Conservation (phyloP, 2,113 vertebrate genomes). For the Ranitomeya imitator region DNA sequence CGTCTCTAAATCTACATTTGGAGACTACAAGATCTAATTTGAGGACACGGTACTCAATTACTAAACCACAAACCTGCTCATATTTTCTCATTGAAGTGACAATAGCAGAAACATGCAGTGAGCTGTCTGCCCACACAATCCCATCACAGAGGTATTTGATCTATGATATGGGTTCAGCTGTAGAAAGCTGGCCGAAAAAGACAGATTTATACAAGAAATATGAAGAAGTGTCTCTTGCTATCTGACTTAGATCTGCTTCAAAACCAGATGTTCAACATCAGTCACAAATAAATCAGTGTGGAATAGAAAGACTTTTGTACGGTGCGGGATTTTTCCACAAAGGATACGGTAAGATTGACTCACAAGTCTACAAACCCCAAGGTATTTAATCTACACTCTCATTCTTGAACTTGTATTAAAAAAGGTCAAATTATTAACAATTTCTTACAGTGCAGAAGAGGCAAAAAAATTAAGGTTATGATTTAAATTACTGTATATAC, state of each 20-base stretch:
- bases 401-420: slow-evolving; percentile 52
- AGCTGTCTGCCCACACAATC: slow-evolving; percentile 17
- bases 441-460: neutral
- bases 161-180: slow-evolving; percentile 43
- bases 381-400: slow-evolving; percentile 33
- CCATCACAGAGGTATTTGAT: slow-evolving; percentile 30
- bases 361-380: slow-evolving; percentile 18
- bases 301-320: neutral
- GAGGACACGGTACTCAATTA: slow-evolving; percentile 35
- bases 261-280: slow-evolving; percentile 56
- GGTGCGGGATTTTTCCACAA: slow-evolving; percentile 25
- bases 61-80: neutral
- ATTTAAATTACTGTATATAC: neutral
- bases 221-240: slow-evolving; percentile 50
- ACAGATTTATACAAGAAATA: slow-evolving; percentile 47
- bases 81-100: slow-evolving; percentile 28
- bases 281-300: slow-evolving; percentile 49
- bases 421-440: slow-evolving; percentile 53
- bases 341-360: slow-evolving; percentile 36
- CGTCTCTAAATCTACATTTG: neutral
- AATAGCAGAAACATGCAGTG: slow-evolving; percentile 32
- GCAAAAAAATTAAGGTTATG: neutral
- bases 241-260: slow-evolving; percentile 42
- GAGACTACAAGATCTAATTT: neutral
- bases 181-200: slow-evolving; percentile 30